Evolutionary conservation across 1,140 invertebrate genomes (phyloP).

Genomic region (Protaetia brevitarsis): DNA sequence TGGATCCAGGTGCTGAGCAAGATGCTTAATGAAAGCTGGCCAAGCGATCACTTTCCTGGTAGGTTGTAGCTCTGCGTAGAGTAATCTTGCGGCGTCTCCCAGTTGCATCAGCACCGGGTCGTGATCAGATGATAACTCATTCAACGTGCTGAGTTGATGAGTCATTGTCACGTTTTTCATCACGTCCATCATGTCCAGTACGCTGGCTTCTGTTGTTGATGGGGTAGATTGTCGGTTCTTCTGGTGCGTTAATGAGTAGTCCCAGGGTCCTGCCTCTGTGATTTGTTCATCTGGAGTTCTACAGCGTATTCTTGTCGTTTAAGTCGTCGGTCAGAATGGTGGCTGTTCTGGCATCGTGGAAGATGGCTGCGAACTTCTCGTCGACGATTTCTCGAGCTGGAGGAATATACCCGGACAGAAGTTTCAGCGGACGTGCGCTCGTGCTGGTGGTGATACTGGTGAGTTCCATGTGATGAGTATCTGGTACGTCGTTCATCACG

Average conservation of each 20-base stretch:
- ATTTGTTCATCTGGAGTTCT: constrained; percentile 7
- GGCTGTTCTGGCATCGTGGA: not conserved
- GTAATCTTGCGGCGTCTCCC: not conserved
- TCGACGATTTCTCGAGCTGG: not conserved
- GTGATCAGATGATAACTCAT: not conserved
- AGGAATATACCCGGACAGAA: not conserved
- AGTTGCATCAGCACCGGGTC: not conserved
- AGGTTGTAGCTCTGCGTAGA: not conserved
- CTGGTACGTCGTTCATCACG: not conserved
- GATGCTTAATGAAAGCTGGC: not conserved
- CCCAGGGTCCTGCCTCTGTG: not conserved
- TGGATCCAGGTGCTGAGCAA: not conserved
- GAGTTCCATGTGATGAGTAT: not conserved
- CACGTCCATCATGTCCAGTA: constrained; percentile 2
- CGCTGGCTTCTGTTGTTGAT: not conserved
- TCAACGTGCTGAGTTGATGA: not conserved
- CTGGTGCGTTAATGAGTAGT: not conserved
- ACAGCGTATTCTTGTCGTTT: constrained; percentile 4
- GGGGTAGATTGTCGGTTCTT: not conserved
- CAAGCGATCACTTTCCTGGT: too few species aligned
- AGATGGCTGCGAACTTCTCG: not conserved
- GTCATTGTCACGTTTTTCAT: not conserved
- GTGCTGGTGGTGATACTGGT: not conserved
- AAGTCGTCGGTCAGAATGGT: constrained; percentile 19
- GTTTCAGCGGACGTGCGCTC: not conserved